Percentiles rank a stretch among this genome's conserved stretches.
Evolutionary conservation across 1,140 invertebrate genomes (phyloP).

Genomic region (Zaprionus kolodkinae): DNA sequence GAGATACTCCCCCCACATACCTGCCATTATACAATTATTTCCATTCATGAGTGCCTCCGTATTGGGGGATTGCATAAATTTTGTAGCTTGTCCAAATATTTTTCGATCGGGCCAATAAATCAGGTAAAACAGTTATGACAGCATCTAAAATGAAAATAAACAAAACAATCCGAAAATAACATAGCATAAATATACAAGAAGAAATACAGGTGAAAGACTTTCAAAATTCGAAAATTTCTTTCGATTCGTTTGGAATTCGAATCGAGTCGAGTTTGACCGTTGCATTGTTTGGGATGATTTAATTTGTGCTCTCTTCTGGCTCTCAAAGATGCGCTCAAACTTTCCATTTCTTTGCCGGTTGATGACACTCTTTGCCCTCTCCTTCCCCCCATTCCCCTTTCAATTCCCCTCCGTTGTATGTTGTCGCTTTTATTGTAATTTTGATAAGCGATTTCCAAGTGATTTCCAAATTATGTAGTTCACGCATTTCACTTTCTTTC

Average conservation of each 20-base stretch:
- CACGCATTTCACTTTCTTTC: conserved; percentile 74
- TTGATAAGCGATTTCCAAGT: conserved; percentile 63
- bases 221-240: conserved; percentile 46
- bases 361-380: neutral
- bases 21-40: conserved; percentile 65
- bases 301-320: conserved; percentile 56
- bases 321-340: conserved; percentile 43
- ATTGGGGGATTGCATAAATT: conserved; percentile 66
- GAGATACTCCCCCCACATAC: neutral
- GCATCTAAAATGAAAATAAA: conserved; percentile 17
- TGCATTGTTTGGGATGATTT: conserved; percentile 64
- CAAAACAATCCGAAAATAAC: neutral
- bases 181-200: neutral
- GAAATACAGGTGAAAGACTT: conserved; percentile 29
- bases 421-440: conserved; percentile 27
- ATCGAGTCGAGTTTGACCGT: neutral
- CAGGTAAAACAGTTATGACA: conserved; percentile 59
- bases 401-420: conserved; percentile 6
- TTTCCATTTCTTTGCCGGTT: conserved; percentile 73
- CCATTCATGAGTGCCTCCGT: conserved; percentile 41
- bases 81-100: conserved; percentile 36
- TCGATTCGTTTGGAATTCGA: neutral
- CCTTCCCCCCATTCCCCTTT: neutral
- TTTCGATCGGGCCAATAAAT: conserved; percentile 19
- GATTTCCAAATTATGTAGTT: conserved; percentile 40